phyloP scores from a whole-genome alignment of 2,113 vertebrate genomes.

The Felis chaus region DNA sequence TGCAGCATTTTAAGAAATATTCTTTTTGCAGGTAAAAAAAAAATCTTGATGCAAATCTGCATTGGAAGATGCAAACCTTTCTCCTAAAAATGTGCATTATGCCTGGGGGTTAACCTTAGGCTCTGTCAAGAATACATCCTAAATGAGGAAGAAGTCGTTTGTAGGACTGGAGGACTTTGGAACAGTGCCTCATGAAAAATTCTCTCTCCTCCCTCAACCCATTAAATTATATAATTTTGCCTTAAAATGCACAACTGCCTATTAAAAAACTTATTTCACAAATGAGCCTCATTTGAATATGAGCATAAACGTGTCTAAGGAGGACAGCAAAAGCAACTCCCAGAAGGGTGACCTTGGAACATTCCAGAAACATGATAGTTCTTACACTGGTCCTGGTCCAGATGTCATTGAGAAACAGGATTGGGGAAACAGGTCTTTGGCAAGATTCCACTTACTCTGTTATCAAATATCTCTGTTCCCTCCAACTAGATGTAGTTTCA shows the following conservation, averaged over 20 bases:
- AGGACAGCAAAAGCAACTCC: neutral
- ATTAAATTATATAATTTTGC: conserved; percentile 47
- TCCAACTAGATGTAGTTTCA: conserved; percentile 16
- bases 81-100: conserved; percentile 51
- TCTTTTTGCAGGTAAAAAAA: conserved; percentile 30
- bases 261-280: conserved; percentile 19
- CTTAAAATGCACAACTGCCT: neutral
- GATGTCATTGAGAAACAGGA: neutral
- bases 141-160: conserved; percentile 60
- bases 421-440: neutral
- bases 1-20: conserved; percentile 34
- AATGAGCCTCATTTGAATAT: neutral
- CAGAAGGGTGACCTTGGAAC: conserved; percentile 8
- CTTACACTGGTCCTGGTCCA: neutral
- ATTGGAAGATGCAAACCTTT: conserved; percentile 28
- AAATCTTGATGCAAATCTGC: conserved; percentile 49
- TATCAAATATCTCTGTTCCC: conserved; percentile 9
- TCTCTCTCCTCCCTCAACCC: neutral
- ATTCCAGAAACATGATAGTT: conserved; percentile 22
- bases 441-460: conserved; percentile 15
- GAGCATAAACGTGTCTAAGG: neutral
- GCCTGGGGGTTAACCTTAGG: conserved; percentile 60
- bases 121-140: conserved; percentile 34
- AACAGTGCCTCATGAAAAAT: conserved; percentile 55
- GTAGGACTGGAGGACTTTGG: conserved; percentile 23